Conservation (phyloP, 2,888 invertebrate species). For the Fragum whitleyi region DNA sequence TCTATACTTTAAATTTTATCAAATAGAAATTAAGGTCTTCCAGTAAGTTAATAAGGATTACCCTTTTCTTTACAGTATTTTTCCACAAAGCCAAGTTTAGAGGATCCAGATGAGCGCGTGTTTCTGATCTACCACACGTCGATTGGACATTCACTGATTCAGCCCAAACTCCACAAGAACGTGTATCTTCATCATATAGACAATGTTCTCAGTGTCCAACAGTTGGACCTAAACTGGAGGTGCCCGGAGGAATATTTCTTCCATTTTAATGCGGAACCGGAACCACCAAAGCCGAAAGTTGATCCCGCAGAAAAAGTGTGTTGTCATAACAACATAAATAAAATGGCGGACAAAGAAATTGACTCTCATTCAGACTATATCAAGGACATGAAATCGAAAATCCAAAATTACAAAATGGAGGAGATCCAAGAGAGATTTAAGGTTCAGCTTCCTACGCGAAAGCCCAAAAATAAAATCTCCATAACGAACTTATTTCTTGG, state of each 20-base stretch:
- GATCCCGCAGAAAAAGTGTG: constrained; percentile 27
- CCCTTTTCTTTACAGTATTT: constrained; percentile 50
- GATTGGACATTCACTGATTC: constrained; percentile 49
- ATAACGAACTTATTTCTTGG: constrained; percentile 52
- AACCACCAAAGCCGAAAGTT: constrained; percentile 12
- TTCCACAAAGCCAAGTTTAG: constrained; percentile 29
- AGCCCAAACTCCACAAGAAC: constrained; percentile 57
- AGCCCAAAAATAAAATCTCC: constrained; percentile 36
- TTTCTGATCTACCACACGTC: constrained; percentile 53
- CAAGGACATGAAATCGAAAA: constrained; percentile 14
- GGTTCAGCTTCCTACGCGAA: constrained; percentile 20
- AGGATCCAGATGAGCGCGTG: constrained; percentile 48
- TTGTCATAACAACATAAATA: constrained; percentile 36
- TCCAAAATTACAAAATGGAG: neutral
- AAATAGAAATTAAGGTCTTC: too few species aligned
- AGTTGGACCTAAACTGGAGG: constrained; percentile 58
- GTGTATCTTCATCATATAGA: constrained; percentile 63
- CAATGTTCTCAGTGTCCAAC: constrained; percentile 46
- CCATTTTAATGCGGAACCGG: constrained; percentile 56
- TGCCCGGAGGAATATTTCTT: constrained; percentile 66
- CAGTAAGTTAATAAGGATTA: too few species aligned
- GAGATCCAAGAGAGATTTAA: constrained; percentile 18
- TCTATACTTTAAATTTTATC: too few species aligned
- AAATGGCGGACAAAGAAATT: neutral
- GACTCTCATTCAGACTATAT: neutral